Evolutionary conservation across 2,797 vertebrate species (phyloP), one percentile per base, ranked within the genome.

Genomic region (Scyliorhinus canicula): DNA sequence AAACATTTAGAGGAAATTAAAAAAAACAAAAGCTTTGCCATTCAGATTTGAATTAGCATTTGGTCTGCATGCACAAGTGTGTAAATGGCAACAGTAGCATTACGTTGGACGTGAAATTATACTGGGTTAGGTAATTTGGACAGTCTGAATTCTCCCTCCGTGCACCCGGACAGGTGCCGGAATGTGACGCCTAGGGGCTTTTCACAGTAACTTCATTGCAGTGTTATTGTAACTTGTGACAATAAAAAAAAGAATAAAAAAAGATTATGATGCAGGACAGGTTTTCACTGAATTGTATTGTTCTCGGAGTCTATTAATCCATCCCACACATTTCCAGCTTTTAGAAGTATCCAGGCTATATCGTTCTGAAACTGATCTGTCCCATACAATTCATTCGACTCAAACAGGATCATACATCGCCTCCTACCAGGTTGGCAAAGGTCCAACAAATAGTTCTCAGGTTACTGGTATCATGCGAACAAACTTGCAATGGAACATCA

Each of bases 341-440:
- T 69, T 88, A 88, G 55, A 35, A 35, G 3, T 35, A 12, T 60
- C 85, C 55, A 67, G 60, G 40, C 55, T 21, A n/a, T 50, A 50
- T 94, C 95, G 65, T 50, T 95, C 88, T 93, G 95, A 95, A 95
- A 96, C 95, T 96, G 95, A 95, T 96, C 95, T 96, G 95, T 95
- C 96, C 96, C 95, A 95, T 96, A 96, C 96, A 97, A 97, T 97
- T 96, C 95, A 96, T 97, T 98, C 97, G 98, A 96, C 97, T 97
- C 97, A 97, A 97, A 97, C 97, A 97, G 97, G 97, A 98, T 97
- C 97, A 96, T 97, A 97, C 97, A 97, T 97, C 97, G 96, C 97
- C 97, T 97, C 97, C 96, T 97, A 97, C 96, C 96, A 97, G 96
- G 96, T 96, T 97, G 98, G 98, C 97, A 98, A 96, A 97, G 98